Conservation (phyloP, 2,797 vertebrate genomes). For the Peromyscus eremicus region DNA sequence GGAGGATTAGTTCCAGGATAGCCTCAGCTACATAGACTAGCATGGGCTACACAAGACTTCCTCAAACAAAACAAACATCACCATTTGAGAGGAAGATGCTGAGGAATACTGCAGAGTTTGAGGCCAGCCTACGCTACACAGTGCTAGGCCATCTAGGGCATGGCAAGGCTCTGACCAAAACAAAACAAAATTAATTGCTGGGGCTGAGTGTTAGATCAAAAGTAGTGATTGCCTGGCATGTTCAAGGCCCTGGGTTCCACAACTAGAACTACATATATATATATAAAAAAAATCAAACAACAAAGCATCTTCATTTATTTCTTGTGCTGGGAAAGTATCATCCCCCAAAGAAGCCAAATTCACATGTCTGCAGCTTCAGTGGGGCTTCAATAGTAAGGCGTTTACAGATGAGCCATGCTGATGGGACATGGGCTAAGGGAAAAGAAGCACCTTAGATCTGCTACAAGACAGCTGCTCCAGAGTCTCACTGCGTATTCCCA, state of each 20-base stretch:
- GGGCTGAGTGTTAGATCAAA: neutral
- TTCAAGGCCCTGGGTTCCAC: neutral
- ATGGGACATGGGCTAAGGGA: neutral
- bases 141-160: neutral
- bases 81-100: neutral
- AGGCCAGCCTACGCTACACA: neutral
- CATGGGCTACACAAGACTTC: neutral
- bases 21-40: neutral
- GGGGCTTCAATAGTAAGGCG: constrained; percentile 24
- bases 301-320: constrained; percentile 24
- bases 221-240: neutral
- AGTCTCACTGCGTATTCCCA: neutral
- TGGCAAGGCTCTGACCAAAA: neutral
- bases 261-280: neutral
- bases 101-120: too few species aligned
- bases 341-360: constrained; percentile 33
- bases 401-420: constrained; percentile 3
- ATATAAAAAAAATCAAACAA: neutral
- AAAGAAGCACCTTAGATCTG: constrained; percentile 15
- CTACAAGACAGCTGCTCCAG: neutral
- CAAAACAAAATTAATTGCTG: neutral
- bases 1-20: neutral
- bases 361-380: neutral
- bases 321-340: neutral
- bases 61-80: neutral